Conservation (phyloP, 2,888 invertebrate species). For the Hartigia nigra region DNA sequence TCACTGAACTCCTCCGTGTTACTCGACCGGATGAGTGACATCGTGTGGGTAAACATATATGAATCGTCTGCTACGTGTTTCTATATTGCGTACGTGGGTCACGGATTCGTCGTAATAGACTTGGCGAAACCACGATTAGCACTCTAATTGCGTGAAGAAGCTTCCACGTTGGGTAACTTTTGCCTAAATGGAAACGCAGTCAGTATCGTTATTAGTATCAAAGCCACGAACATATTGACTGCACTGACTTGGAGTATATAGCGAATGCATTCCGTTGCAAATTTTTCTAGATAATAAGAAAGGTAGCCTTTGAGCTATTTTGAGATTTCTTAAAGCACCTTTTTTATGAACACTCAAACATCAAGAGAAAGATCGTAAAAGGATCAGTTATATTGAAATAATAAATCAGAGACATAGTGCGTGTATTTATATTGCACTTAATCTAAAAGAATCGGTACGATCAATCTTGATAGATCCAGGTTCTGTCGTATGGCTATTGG, state of each 20-base stretch:
- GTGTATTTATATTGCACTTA: neutral
- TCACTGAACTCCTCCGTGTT: conserved; percentile 35
- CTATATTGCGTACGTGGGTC: conserved; percentile 4
- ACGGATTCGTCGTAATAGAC: conserved; percentile 7
- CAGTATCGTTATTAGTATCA: neutral
- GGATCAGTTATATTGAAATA: neutral
- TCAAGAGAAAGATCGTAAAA: neutral
- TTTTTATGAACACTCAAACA: neutral
- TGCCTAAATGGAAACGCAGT: neutral
- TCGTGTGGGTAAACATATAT: neutral
- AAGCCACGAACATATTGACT: neutral
- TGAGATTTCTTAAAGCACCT: neutral
- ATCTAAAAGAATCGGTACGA: neutral
- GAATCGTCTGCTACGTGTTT: neutral
- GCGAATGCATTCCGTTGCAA: conserved; percentile 30
- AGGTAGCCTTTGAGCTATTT: neutral
- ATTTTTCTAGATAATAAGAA: neutral
- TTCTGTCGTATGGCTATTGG: too few species aligned
- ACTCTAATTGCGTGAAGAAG: conserved; percentile 10
- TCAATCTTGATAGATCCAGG: neutral
- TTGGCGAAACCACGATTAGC: conserved; percentile 17
- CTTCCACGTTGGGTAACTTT: conserved; percentile 13
- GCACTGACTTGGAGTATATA: neutral
- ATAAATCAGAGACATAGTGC: neutral
- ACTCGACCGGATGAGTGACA: conserved; percentile 3